Conservation (phyloP, 2,888 invertebrate genomes). For the Carterocephalus palaemon region DNA sequence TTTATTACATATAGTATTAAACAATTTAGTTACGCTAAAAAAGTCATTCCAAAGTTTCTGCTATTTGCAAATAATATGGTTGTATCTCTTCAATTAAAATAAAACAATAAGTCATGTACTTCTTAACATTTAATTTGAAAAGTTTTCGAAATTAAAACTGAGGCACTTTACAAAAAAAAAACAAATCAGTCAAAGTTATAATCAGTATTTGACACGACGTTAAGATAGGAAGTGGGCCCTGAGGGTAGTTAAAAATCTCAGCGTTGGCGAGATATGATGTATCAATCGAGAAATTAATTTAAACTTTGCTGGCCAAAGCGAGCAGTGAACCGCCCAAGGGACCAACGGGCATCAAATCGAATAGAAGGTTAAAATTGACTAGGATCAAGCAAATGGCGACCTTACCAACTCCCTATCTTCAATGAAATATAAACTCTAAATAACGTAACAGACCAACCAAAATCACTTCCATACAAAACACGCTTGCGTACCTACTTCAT, state of each 20-base stretch:
- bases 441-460: conserved; percentile 28
- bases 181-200: conserved; percentile 35
- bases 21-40: no score
- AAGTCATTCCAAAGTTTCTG: no score
- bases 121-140: no score
- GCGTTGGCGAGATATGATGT: conserved; percentile 60
- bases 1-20: no score
- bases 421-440: conserved; percentile 54
- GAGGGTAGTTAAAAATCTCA: conserved; percentile 61
- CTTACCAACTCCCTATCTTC: conserved; percentile 42
- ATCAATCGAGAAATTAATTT: conserved; percentile 75
- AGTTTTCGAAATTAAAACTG: no score
- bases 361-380: conserved; percentile 74
- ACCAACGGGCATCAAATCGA: conserved; percentile 70
- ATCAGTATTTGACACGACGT: conserved; percentile 29
- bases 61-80: no score
- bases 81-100: no score
- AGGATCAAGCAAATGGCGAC: conserved; percentile 57
- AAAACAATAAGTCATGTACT: no score
- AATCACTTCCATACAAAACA: conserved; percentile 30
- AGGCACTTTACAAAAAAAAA: conserved; percentile 30
- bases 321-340: conserved; percentile 62
- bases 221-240: conserved; percentile 43
- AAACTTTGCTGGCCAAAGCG: conserved; percentile 71
- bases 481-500: conserved; percentile 34